phyloP scores from a whole-genome alignment of 2,113 vertebrate genomes.

The Donacobius atricapilla region DNA sequence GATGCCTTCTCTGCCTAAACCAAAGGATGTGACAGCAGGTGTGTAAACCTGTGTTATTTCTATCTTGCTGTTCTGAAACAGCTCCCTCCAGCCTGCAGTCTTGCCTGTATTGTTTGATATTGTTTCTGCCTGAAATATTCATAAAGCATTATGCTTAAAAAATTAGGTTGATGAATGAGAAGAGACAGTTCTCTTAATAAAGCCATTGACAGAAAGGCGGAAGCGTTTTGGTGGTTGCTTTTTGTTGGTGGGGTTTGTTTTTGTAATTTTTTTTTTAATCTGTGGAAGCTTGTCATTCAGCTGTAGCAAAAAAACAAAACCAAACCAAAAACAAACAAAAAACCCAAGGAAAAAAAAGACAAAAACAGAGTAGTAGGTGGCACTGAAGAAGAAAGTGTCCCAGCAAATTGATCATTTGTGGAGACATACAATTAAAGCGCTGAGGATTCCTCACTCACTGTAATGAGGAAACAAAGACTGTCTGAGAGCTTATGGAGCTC shows the following conservation, averaged over 20 bases:
- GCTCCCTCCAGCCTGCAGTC: background rate
- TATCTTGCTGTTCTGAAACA: background rate
- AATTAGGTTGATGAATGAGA: slow-evolving; percentile 5
- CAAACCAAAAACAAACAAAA: background rate
- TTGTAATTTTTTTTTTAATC: no score
- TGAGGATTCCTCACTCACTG: background rate
- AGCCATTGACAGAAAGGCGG: background rate
- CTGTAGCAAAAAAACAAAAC: background rate
- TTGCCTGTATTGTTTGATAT: background rate
- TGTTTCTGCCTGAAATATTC: slow-evolving; percentile 2
- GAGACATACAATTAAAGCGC: background rate
- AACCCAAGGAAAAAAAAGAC: background rate
- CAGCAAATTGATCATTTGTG: background rate
- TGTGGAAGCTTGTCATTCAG: background rate
- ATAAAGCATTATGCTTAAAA: slow-evolving; percentile 1
- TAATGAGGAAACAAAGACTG: background rate
- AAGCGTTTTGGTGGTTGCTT: background rate
- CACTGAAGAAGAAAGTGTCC: background rate
- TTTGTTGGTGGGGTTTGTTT: background rate
- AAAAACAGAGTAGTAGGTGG: background rate
- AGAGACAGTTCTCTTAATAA: background rate
- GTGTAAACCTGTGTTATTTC: background rate
- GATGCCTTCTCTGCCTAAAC: background rate
- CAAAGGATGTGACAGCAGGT: background rate
- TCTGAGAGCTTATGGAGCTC: background rate